Percentiles rank a stretch among this genome's conserved stretches.
These are phyloP conservation scores for Pogonocherus hispidulus DNA, from an alignment of 2,888 invertebrate species.

Conservation along the genomic window DNA sequence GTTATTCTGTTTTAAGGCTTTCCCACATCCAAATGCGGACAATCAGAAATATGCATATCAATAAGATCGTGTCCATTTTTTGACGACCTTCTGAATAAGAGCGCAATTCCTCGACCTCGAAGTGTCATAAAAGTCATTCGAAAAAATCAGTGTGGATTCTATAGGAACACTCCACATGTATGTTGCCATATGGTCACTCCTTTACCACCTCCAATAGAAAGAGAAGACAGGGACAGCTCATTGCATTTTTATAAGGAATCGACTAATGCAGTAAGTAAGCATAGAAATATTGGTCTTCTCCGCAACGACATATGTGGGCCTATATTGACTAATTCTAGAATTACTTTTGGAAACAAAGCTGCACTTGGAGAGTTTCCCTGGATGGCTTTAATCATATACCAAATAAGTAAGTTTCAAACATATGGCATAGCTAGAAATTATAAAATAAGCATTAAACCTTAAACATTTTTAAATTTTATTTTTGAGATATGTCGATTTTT, in stretches of 20 bases:
- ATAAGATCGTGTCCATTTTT: slow-evolving; percentile 61
- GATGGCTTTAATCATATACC: slow-evolving; percentile 81
- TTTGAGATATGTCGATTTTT: too few relatives aligned
- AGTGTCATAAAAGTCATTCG: slow-evolving; percentile 56
- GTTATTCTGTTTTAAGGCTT: too few relatives aligned
- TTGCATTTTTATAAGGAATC: neutral
- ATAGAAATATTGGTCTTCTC: slow-evolving; percentile 55
- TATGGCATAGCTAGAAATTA: too few relatives aligned
- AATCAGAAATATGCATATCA: slow-evolving; percentile 52
- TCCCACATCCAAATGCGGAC: too few relatives aligned
- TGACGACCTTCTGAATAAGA: slow-evolving; percentile 57
- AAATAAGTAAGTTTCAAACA: slow-evolving; percentile 51
- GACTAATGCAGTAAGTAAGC: neutral
- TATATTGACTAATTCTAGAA: slow-evolving; percentile 70
- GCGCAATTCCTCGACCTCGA: slow-evolving; percentile 57
- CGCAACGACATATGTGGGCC: slow-evolving; percentile 72
- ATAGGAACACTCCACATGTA: slow-evolving; percentile 69
- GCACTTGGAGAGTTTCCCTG: slow-evolving; percentile 79
- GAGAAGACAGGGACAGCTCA: neutral
- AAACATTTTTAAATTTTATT: too few relatives aligned
- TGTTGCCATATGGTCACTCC: slow-evolving; percentile 69
- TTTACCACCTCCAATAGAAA: neutral
- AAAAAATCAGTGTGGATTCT: slow-evolving; percentile 67
- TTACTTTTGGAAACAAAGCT: slow-evolving; percentile 75
- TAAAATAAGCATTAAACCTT: too few relatives aligned